These are phyloP conservation scores for Leptestheria dahalacensis DNA, from an alignment of 1,140 invertebrate species.

Conservation along the genomic window DNA sequence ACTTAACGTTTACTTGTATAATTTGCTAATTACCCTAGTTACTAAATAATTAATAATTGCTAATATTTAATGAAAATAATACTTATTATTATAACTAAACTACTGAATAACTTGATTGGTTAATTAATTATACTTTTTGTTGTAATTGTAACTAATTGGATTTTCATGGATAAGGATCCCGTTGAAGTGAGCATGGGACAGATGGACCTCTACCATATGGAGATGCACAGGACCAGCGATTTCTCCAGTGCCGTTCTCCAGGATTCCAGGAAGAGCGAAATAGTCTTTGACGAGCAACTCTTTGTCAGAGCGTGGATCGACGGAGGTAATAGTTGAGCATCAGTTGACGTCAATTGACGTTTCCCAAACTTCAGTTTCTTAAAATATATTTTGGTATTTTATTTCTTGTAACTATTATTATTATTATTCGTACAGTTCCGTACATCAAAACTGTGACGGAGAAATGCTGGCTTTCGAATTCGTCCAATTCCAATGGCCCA, in stretches of 20 bases:
- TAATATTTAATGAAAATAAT: too few relatives aligned
- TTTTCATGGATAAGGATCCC: constrained; percentile 11
- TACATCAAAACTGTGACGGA: constrained; percentile 23
- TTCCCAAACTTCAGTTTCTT: too few relatives aligned
- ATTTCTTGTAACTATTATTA: background rate
- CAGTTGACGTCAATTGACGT: too few relatives aligned
- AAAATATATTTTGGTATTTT: too few relatives aligned
- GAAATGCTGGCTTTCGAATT: constrained; percentile 24
- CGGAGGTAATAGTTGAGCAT: constrained; percentile 18
- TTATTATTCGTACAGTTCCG: constrained; percentile 16
- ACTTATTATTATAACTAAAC: too few relatives aligned
- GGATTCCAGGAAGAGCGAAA: constrained; percentile 14
- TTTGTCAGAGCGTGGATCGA: constrained; percentile 21
- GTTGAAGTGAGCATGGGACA: constrained; percentile 3
- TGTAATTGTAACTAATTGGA: background rate
- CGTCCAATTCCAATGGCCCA: constrained; percentile 13
- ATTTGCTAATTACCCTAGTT: too few relatives aligned
- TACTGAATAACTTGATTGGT: too few relatives aligned
- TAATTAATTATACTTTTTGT: background rate
- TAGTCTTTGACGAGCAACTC: constrained; percentile 20
- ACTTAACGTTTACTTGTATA: too few relatives aligned
- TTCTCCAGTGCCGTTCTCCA: background rate
- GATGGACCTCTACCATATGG: constrained; percentile 20
- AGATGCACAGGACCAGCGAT: constrained; percentile 20
- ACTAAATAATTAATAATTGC: too few relatives aligned